Evolutionary conservation across 2,888 invertebrate species (phyloP), one percentile per base, ranked within the genome.

Genomic region (Drosophila subquinaria): DNA sequence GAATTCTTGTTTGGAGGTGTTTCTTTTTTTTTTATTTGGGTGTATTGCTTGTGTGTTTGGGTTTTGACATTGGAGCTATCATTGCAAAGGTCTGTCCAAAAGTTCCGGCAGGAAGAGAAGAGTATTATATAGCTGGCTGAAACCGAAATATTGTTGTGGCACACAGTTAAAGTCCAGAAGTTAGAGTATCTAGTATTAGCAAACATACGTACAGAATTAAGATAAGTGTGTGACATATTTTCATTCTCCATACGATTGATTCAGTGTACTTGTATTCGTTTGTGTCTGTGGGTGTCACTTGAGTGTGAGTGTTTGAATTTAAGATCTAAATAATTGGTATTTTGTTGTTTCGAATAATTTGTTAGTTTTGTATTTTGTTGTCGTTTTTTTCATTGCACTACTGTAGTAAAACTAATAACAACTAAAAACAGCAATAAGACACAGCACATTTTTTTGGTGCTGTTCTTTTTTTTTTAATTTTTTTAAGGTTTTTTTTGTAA

Each of bases 271-370:
- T 64, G 59, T 69, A 13, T 33, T 51, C 35, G 36, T 51, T 35
- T 52, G 51, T 68, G 52, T 48, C 11, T 51, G 47, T 45, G 15
- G 23, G 15, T 59, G 15, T 27, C 51, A 36, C n/a, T 27, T 36
- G 15, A 43, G 4, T 59, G 13, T 62, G 38, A 53, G 13, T 52
- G 9, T 52, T 61, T 33, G 15, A 13, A 42, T 76, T 60, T 43
- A 61, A 73, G 60, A 56, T 83, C 87, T 91, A 81, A 76, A 81
- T 88, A 90, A 89, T 90, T 90, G 89, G 89, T 88, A 90, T 89
- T 81, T 77, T 73, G 40, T 73, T 66, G 66, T 79, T 63, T 73
- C 65, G 65, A 71, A 60, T 56, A 73, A 70, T 57, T 76, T 51
- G 65, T 51, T 71, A 73, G 45, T 75, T 73, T 68, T 63, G 51